Conservation (phyloP, 1,140 invertebrate species). For the Hesperophylax magnus region DNA sequence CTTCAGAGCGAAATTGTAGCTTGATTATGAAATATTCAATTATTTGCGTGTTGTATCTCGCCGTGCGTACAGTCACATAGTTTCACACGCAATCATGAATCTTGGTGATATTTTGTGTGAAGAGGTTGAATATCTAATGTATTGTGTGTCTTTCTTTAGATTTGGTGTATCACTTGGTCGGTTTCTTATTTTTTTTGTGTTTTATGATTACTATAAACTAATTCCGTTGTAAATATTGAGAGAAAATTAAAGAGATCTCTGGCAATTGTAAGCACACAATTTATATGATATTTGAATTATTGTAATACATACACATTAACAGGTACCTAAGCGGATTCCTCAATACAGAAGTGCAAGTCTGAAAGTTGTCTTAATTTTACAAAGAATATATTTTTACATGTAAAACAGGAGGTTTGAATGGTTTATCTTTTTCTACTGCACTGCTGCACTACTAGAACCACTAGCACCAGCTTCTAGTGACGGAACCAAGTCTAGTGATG, state of each 20-base stretch:
- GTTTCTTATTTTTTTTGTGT: conserved; percentile 9
- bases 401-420: neutral
- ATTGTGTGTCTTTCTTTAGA: conserved; percentile 10
- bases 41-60: conserved; percentile 1
- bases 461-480: no score
- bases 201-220: conserved; percentile 4
- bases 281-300: no score
- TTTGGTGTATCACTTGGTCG: conserved; percentile 7
- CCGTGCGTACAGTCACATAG: neutral
- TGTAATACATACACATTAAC: no score
- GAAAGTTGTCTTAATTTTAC: conserved; percentile 1
- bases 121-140: neutral
- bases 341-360: no score
- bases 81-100: neutral
- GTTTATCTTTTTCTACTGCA: no score
- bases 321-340: no score
- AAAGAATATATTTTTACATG: conserved; percentile 10
- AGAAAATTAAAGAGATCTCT: neutral
- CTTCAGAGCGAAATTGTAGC: conserved; percentile 26
- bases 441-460: no score
- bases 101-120: no score
- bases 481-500: no score
- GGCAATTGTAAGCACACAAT: no score
- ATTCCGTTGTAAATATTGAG: conserved; percentile 3
- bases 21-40: conserved; percentile 18